phyloP scores from a whole-genome alignment of 2,888 invertebrate genomes.

The Hedychridium roseum region DNA sequence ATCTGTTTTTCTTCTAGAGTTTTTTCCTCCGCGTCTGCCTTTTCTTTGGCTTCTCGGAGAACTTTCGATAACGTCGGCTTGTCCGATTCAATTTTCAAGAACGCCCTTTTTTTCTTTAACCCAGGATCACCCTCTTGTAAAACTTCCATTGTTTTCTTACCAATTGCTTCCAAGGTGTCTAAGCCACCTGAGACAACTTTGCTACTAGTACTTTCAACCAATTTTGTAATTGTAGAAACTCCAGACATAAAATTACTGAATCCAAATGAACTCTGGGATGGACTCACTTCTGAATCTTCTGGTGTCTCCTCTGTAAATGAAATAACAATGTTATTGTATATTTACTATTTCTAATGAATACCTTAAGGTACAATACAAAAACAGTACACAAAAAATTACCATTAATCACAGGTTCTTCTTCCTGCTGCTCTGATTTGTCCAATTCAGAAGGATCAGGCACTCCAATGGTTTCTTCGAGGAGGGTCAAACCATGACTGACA shows the following conservation, averaged over 20 bases:
- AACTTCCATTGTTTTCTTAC: slow-evolving; percentile 94
- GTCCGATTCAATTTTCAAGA: slow-evolving; percentile 70
- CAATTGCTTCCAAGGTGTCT: slow-evolving; percentile 90
- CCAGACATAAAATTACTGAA: slow-evolving; percentile 74
- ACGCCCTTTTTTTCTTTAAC: slow-evolving; percentile 78
- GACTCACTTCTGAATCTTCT: slow-evolving; percentile 29
- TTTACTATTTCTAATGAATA: no score
- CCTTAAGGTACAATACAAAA: neutral
- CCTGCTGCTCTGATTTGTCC: slow-evolving; percentile 63
- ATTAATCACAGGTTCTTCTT: slow-evolving; percentile 15
- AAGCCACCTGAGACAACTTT: slow-evolving; percentile 82
- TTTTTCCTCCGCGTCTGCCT: slow-evolving; percentile 71
- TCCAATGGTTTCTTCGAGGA: slow-evolving; percentile 83
- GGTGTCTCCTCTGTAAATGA: slow-evolving; percentile 28
- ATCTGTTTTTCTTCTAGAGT: slow-evolving; percentile 62
- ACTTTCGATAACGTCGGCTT: slow-evolving; percentile 73
- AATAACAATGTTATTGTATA: neutral
- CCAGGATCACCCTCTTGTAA: slow-evolving; percentile 93
- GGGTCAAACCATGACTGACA: slow-evolving; percentile 82
- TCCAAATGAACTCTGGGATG: slow-evolving; percentile 63
- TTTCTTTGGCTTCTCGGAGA: slow-evolving; percentile 77
- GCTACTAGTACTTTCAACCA: slow-evolving; percentile 75
- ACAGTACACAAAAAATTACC: neutral
- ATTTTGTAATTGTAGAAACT: slow-evolving; percentile 70
- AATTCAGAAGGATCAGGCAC: slow-evolving; percentile 84